These are phyloP conservation scores for Cichlasoma orientale DNA, from an alignment of 2,797 vertebrate species.

Conservation along the genomic window DNA sequence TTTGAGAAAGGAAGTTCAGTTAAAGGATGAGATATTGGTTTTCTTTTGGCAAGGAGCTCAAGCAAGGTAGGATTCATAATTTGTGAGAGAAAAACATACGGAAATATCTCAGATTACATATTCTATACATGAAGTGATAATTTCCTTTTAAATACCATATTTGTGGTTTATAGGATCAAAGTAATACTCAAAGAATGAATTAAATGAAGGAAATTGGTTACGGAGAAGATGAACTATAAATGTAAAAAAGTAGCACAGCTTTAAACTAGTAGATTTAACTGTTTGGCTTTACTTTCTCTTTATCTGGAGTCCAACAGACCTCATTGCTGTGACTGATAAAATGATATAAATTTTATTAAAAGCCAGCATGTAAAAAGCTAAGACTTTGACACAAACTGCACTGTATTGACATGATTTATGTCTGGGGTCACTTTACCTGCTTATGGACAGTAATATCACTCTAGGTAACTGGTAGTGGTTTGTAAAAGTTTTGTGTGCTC, in stretches of 20 bases:
- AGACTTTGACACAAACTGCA: not conserved
- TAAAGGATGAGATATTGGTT: slow-evolving; percentile 62
- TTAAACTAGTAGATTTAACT: not conserved
- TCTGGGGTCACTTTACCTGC: not conserved
- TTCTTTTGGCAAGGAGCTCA: slow-evolving; percentile 49
- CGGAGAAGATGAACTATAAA: not conserved
- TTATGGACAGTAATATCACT: not conserved
- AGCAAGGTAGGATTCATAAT: slow-evolving; percentile 52
- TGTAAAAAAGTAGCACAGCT: not conserved
- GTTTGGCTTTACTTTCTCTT: not conserved
- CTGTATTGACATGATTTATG: not conserved
- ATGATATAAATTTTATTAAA: not conserved
- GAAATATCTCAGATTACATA: not conserved
- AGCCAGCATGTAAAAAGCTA: not conserved
- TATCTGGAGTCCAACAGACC: not conserved
- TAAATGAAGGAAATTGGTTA: not conserved
- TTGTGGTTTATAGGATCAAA: not conserved
- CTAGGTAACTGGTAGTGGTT: not conserved
- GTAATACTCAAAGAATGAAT: not conserved
- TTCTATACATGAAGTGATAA: not conserved
- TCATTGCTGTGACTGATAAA: not conserved
- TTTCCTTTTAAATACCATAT: not conserved
- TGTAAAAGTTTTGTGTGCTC: not conserved
- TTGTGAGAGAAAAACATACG: not conserved
- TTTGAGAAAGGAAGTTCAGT: not conserved